These are phyloP conservation scores for Erpobdella octoculata DNA, from an alignment of 2,888 invertebrate species.

Conservation along the genomic window DNA sequence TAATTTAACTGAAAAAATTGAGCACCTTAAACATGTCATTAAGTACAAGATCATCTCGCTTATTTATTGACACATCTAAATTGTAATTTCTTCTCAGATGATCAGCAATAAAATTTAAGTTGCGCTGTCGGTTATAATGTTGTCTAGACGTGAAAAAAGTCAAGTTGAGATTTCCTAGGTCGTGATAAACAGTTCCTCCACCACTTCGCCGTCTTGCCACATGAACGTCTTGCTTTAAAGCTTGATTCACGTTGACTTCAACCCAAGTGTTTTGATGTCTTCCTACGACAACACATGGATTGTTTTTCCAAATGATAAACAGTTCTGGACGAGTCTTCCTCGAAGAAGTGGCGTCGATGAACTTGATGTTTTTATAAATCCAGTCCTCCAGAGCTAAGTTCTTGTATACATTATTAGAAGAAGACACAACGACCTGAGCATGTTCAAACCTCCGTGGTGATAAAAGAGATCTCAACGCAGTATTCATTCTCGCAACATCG, in stretches of 20 bases:
- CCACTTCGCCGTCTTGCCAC: slow-evolving; percentile 86
- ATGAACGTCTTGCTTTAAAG: slow-evolving; percentile 63
- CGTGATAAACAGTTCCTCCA: slow-evolving; percentile 91
- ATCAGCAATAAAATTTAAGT: slow-evolving; percentile 75
- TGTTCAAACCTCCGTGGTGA: neutral
- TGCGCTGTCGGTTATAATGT: slow-evolving; percentile 74
- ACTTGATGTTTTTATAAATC: slow-evolving; percentile 80
- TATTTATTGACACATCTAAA: slow-evolving; percentile 67
- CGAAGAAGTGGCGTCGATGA: slow-evolving; percentile 54
- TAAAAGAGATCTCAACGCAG: neutral
- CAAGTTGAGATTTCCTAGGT: slow-evolving; percentile 60
- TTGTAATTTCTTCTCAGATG: slow-evolving; percentile 75
- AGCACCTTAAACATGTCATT: slow-evolving; percentile 57
- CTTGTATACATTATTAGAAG: slow-evolving; percentile 78
- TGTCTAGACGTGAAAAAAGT: slow-evolving; percentile 80
- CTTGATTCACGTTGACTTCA: slow-evolving; percentile 71
- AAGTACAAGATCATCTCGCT: slow-evolving; percentile 77
- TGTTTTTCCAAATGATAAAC: slow-evolving; percentile 83
- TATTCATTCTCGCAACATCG: too few relatives aligned
- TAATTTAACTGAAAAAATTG: neutral
- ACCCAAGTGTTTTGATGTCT: slow-evolving; percentile 93
- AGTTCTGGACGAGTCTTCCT: slow-evolving; percentile 59
- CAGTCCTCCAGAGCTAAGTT: slow-evolving; percentile 94
- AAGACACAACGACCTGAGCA: slow-evolving; percentile 60
- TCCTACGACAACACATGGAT: slow-evolving; percentile 89